These are phyloP conservation scores for Tryphoninae sp. DNA, from an alignment of 2,888 invertebrate genomes.

Conservation along the genomic window DNA sequence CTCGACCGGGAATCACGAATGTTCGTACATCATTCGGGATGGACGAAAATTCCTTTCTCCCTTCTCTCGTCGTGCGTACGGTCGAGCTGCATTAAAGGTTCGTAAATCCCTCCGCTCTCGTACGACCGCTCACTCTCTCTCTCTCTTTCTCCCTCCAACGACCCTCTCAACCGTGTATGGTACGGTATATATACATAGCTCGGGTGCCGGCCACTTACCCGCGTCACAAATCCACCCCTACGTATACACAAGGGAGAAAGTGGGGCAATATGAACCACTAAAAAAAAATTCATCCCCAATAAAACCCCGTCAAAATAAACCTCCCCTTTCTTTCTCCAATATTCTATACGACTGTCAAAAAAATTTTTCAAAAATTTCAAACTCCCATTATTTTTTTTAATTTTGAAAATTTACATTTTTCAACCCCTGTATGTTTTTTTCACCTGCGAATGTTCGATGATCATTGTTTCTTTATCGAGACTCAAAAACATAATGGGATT, in stretches of 20 bases:
- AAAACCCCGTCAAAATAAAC: too few relatives aligned
- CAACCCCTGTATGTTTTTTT: too few relatives aligned
- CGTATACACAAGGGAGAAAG: slow-evolving; percentile 4
- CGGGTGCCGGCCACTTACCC: slow-evolving; percentile 63
- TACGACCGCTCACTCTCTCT: slow-evolving; percentile 42
- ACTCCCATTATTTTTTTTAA: too few relatives aligned
- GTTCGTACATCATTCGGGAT: slow-evolving; percentile 10
- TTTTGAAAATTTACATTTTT: too few relatives aligned
- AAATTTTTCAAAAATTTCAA: too few relatives aligned
- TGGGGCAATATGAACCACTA: too few relatives aligned
- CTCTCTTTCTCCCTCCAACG: not conserved
- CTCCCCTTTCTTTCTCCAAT: too few relatives aligned
- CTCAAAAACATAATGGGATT: too few relatives aligned
- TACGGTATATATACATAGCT: slow-evolving; percentile 25
- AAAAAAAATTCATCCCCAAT: too few relatives aligned
- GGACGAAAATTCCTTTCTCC: slow-evolving; percentile 11
- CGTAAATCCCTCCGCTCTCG: slow-evolving; percentile 74
- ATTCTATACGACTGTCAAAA: too few relatives aligned
- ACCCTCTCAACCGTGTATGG: slow-evolving; percentile 56
- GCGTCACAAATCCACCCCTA: slow-evolving; percentile 47
- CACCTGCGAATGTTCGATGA: too few relatives aligned
- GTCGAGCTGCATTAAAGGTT: slow-evolving; percentile 75
- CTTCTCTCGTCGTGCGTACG: slow-evolving; percentile 59
- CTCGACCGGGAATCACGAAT: slow-evolving; percentile 52
- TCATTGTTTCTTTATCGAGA: too few relatives aligned